A percentile compares a stretch with the other conserved stretches of the same genome.
Evolutionary conservation across 2,113 vertebrate genomes (phyloP).

Genomic region (Ctenodactylus gundi): DNA sequence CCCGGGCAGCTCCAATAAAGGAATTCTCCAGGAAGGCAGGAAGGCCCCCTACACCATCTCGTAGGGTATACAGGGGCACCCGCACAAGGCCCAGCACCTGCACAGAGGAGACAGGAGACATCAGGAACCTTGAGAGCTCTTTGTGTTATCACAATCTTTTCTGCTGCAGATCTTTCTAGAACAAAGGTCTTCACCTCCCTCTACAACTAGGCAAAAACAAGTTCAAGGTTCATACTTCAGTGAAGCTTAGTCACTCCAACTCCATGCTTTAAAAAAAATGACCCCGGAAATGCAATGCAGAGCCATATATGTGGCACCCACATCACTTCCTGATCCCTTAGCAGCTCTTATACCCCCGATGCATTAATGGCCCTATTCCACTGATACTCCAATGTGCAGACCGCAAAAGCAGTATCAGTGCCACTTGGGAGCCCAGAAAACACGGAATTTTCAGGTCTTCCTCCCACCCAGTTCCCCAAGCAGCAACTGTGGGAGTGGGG

Average conservation of each 20-base stretch:
- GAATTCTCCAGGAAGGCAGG: conserved; percentile 89
- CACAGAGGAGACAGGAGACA: background rate
- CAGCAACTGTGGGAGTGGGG: background rate
- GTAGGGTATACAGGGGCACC: conserved; percentile 88
- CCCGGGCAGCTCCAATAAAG: conserved; percentile 88
- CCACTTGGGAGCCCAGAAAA: background rate
- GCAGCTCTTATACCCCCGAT: background rate
- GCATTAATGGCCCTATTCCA: background rate
- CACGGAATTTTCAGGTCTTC: background rate
- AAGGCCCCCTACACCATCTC: conserved; percentile 86
- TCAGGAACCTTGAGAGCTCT: background rate
- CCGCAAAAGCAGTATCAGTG: background rate
- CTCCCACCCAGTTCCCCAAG: too few relatives aligned
- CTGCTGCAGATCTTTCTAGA: background rate
- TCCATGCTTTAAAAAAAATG: background rate
- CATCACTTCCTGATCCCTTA: background rate
- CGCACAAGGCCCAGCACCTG: conserved; percentile 92
- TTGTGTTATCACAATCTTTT: background rate
- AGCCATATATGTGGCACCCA: background rate
- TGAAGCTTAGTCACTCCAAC: background rate
- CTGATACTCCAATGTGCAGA: background rate
- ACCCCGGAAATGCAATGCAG: background rate
- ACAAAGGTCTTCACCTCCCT: background rate
- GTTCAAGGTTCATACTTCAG: background rate
- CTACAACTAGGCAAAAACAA: background rate